Conservation (phyloP, 64 coral and sea anemone genomes). For the Orbicella faveolata region DNA sequence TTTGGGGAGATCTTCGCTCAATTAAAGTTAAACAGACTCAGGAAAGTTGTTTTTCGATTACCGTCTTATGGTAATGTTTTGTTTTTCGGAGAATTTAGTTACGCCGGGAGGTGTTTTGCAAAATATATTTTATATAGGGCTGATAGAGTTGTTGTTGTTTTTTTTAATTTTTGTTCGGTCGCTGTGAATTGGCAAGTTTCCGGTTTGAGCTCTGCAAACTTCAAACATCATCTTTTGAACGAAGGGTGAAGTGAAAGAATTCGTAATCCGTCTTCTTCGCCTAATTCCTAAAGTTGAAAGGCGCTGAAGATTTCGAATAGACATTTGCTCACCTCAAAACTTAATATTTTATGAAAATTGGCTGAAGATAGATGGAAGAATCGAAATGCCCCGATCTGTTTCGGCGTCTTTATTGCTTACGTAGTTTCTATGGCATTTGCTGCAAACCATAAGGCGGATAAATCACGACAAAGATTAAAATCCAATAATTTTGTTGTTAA, state of each 20-base stretch:
- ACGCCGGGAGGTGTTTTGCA: background rate
- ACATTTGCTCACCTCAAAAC: conserved; percentile 16
- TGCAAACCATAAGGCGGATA: background rate
- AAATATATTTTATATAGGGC: background rate
- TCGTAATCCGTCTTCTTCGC: background rate
- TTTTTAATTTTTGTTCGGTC: conserved; percentile 2
- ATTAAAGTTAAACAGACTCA: background rate
- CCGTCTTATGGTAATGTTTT: background rate
- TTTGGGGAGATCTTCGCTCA: background rate
- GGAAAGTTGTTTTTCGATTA: background rate
- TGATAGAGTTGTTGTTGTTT: background rate
- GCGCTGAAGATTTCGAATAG: background rate
- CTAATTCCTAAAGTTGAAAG: background rate
- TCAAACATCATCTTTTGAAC: background rate
- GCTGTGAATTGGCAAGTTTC: conserved; percentile 3
- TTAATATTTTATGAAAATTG: conserved; percentile 51
- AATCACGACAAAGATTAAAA: background rate
- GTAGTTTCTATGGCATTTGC: background rate
- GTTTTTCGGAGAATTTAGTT: background rate
- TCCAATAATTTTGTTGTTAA: background rate
- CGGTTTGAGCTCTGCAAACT: background rate
- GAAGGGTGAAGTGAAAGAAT: background rate
- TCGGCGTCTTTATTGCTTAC: background rate
- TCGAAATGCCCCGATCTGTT: background rate
- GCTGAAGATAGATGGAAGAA: conserved; percentile 5